phyloP scores from a whole-genome alignment of 1,140 invertebrate genomes.

The Tachypleus tridentatus region DNA sequence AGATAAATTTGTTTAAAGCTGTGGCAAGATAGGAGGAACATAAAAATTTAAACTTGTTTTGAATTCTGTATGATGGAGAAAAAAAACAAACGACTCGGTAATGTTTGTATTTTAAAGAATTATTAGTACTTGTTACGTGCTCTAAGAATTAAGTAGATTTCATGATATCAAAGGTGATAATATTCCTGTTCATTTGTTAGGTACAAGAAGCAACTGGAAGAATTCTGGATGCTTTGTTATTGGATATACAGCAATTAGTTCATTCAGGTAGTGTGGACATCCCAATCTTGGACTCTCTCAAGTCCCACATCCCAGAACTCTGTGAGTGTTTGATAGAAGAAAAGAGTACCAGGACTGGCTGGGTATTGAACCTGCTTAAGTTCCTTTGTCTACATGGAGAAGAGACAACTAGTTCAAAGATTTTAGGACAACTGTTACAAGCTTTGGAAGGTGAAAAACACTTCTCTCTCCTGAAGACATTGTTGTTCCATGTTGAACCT shows the following conservation, averaged over 20 bases:
- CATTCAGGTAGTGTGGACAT: slow-evolving; percentile 19
- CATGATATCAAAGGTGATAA: not conserved
- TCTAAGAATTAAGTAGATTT: not conserved
- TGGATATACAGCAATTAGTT: slow-evolving; percentile 23
- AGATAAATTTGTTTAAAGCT: no score
- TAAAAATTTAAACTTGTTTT: not conserved
- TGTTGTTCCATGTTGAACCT: not conserved
- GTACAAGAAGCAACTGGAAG: slow-evolving; percentile 18
- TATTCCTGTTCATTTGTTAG: not conserved
- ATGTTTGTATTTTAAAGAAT: not conserved
- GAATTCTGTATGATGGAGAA: no score
- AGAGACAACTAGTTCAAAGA: slow-evolving; percentile 18
- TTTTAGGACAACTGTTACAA: slow-evolving; percentile 18
- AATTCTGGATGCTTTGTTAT: slow-evolving; percentile 25
- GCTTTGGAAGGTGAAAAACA: slow-evolving; percentile 6
- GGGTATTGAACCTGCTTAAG: slow-evolving; percentile 22
- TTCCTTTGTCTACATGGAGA: slow-evolving; percentile 23
- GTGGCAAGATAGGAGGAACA: not conserved
- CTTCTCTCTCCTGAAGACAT: not conserved
- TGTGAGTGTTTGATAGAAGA: slow-evolving; percentile 12
- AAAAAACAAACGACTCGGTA: not conserved
- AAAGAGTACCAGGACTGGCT: slow-evolving; percentile 19
- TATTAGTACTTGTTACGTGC: not conserved
- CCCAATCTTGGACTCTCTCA: slow-evolving; percentile 18
- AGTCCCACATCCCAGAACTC: slow-evolving; percentile 17